Base-by-base conservation (phyloP, 2,888 invertebrate genomes). In the Horisme vitalbata region DNA sequence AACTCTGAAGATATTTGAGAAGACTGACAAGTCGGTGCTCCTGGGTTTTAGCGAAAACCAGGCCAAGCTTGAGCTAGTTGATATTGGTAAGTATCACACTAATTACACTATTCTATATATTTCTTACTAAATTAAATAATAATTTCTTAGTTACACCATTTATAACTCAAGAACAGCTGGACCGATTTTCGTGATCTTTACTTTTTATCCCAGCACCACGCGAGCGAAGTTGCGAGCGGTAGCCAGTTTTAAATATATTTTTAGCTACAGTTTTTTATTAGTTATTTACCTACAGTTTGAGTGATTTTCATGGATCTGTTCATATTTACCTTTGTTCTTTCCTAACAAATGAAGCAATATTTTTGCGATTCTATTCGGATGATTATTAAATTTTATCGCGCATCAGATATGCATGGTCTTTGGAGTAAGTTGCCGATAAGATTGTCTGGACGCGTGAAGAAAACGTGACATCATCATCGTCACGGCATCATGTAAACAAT, bases 41-140 rank as follows among this genome's bases (percentile, higher is more conserved):
- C 82, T 98, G 4, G 95, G 94, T 2, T 98, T 95, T 77, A 88
- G 87, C 23, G 91, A 93, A 2, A 83, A 93, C 47, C 95, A 97
- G 84, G 92, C 95, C 1, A 94, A 95, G 66, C 81, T 98, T 24
- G 95, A 96, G 75, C 87, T 99, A 26, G 82, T 92, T 58, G 91
- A 94, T 63, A 94, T 95, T 66, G 93, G 94, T 93, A 79, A 85
- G 89, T 28, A n/a, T n/a, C n/a, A n/a, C n/a, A n/a, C n/a, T n/a
- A n/a, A n/a, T n/a, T n/a, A n/a, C n/a, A n/a, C n/a, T n/a, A n/a
- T n/a, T n/a, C n/a, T n/a, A n/a, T n/a, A 37, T 5, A 28, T 13
- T 6, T 23, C 7, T 23, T 6, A 8, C 23, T 23, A 8, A 6
- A 2, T 5, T n/a, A n/a, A n/a, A n/a, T n/a, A n/a, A n/a, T n/a